These are phyloP conservation scores for Meloidogyne chitwoodi DNA, from an alignment of 1,140 invertebrate species.

Conservation along the genomic window DNA sequence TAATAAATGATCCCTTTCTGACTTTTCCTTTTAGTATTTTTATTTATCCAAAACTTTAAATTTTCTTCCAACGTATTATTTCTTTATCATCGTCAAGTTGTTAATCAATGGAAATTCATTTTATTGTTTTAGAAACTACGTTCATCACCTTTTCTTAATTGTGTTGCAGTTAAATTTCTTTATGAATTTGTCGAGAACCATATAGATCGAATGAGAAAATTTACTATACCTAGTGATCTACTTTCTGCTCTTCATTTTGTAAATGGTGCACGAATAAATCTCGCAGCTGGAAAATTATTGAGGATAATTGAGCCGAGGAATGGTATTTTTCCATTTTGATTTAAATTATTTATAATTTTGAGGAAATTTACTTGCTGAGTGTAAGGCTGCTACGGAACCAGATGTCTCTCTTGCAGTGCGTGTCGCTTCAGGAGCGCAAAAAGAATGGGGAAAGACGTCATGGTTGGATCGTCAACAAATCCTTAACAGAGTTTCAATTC, in stretches of 20 bases:
- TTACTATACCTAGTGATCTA: constrained; percentile 48
- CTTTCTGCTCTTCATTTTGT: constrained; percentile 50
- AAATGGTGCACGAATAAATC: not conserved
- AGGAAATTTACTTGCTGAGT: not conserved
- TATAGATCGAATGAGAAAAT: constrained; percentile 7
- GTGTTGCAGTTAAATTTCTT: not conserved
- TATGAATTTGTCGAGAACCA: not conserved
- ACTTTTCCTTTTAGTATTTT: too few relatives aligned
- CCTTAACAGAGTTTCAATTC: constrained; percentile 6
- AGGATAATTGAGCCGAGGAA: not conserved
- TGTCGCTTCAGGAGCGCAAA: not conserved
- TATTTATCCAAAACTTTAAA: too few relatives aligned
- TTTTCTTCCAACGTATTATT: too few relatives aligned
- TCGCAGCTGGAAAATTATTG: not conserved
- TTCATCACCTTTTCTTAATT: not conserved
- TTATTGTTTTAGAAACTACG: not conserved
- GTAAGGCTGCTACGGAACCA: not conserved
- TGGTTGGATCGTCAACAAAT: constrained; percentile 28
- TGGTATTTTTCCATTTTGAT: not conserved
- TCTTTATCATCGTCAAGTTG: too few relatives aligned
- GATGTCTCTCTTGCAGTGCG: not conserved
- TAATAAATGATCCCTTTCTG: too few relatives aligned
- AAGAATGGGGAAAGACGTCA: constrained; percentile 10
- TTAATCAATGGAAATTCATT: too few relatives aligned
- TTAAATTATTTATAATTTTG: not conserved